A percentile compares a stretch with the other conserved stretches of the same genome.
These are phyloP conservation scores for Centropus unirufus DNA, from an alignment of 2,113 vertebrate species.

Conservation along the genomic window DNA sequence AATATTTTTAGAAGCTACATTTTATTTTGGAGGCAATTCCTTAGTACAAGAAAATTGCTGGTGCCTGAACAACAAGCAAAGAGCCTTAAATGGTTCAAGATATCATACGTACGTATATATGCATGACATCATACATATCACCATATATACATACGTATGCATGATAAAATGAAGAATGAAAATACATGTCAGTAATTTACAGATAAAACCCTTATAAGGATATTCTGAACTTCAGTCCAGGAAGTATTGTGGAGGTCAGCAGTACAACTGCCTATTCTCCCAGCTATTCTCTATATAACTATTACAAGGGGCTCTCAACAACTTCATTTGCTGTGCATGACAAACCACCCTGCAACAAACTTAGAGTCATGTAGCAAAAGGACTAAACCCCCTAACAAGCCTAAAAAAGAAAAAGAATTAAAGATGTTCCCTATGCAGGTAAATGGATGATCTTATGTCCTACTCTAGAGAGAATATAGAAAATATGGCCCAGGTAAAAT, in stretches of 20 bases:
- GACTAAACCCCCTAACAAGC: neutral
- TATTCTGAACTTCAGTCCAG: neutral
- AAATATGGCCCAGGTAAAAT: neutral
- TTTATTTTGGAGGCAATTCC: neutral
- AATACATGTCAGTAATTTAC: neutral
- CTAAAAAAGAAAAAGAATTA: neutral
- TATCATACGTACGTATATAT: neutral
- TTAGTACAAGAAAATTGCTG: neutral
- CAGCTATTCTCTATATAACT: neutral
- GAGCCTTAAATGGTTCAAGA: neutral
- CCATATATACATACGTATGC: neutral
- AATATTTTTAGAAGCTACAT: neutral
- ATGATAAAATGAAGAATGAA: neutral
- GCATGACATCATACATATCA: neutral
- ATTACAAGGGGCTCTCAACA: neutral
- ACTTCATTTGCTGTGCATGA: neutral
- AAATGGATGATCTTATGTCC: neutral
- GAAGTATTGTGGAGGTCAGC: neutral
- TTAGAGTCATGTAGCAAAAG: neutral
- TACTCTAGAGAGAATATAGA: neutral
- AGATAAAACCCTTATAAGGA: neutral
- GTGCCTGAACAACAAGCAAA: neutral
- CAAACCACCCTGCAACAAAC: neutral
- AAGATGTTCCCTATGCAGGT: neutral
- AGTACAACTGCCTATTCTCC: neutral